Percentiles rank a stretch among this genome's conserved stretches.
These are phyloP conservation scores for Lissocephala sabroskyi DNA, from an alignment of 2,888 invertebrate genomes.

Conservation along the genomic window DNA sequence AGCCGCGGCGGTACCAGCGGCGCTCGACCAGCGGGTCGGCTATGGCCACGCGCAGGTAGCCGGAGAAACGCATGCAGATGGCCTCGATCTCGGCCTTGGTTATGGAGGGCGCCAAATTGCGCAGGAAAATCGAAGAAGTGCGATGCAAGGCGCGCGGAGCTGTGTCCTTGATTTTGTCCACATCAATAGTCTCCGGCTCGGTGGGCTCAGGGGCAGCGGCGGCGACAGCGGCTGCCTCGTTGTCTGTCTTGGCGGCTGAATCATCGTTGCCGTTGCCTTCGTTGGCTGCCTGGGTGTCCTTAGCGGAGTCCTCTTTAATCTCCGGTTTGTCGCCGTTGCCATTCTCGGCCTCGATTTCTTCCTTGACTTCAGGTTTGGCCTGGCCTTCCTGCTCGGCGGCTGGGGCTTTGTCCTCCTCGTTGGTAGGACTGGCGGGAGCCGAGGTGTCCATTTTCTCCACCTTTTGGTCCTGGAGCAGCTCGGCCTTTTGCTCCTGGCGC, in stretches of 20 bases:
- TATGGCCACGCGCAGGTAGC: slow-evolving; percentile 94
- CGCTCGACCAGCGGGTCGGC: slow-evolving; percentile 98
- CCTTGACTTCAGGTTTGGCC: too few relatives aligned
- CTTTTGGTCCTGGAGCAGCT: slow-evolving; percentile 32
- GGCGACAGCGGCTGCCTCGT: slow-evolving; percentile 12
- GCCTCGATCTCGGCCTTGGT: slow-evolving; percentile 98
- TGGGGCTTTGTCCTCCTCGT: slow-evolving; percentile 40
- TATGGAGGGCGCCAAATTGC: slow-evolving; percentile 96
- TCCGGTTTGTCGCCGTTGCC: slow-evolving; percentile 11
- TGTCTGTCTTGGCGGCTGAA: slow-evolving; percentile 4
- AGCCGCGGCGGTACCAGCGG: slow-evolving; percentile 96
- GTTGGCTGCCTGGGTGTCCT: slow-evolving; percentile 8
- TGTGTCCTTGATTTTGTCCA: slow-evolving; percentile 73
- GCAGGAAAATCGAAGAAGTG: slow-evolving; percentile 96
- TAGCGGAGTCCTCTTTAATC: slow-evolving; percentile 34
- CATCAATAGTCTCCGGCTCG: slow-evolving; percentile 73
- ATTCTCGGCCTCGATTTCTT: slow-evolving; percentile 26
- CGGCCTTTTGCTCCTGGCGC: slow-evolving; percentile 46
- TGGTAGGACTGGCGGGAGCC: slow-evolving; percentile 34
- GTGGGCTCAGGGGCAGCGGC: too few relatives aligned
- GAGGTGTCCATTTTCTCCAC: slow-evolving; percentile 15
- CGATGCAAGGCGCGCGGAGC: slow-evolving; percentile 87
- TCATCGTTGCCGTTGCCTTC: slow-evolving; percentile 61
- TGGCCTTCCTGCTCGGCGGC: too few relatives aligned
- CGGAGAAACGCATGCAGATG: slow-evolving; percentile 92